These are phyloP conservation scores for Entosphenus tridentatus DNA, from an alignment of 2,113 vertebrate genomes.

Conservation along the genomic window DNA sequence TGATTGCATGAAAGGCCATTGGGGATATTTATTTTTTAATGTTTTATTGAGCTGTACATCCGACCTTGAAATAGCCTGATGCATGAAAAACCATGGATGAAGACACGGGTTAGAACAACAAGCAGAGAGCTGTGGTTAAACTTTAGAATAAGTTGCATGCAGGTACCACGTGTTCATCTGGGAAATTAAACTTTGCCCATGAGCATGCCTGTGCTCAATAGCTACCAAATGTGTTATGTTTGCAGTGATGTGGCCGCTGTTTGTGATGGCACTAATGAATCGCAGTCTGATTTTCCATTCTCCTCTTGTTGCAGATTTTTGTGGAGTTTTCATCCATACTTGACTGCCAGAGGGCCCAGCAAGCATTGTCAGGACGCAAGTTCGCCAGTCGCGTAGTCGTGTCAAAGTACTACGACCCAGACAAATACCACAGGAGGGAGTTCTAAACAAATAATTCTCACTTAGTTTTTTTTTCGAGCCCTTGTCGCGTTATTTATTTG, in stretches of 20 bases:
- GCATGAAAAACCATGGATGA: no score
- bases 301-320: constrained; percentile 33
- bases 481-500: no score
- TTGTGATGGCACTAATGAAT: not conserved
- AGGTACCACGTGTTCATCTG: no score
- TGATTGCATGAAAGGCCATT: no score
- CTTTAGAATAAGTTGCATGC: not conserved
- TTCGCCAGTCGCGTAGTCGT: constrained; percentile 81
- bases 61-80: no score
- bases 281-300: not conserved
- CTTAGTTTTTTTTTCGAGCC: no score
- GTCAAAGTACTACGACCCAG: constrained; percentile 79
- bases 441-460: constrained; percentile 7
- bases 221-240: not conserved
- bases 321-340: constrained; percentile 73
- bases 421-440: constrained; percentile 36
- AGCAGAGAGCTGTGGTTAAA: not conserved
- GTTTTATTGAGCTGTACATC: no score
- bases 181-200: not conserved
- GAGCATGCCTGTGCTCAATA: not conserved
- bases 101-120: not conserved
- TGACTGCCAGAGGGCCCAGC: constrained; percentile 85
- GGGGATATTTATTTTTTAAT: no score
- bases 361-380: constrained; percentile 63
- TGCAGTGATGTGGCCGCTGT: not conserved